phyloP scores from a whole-genome alignment of 2,797 vertebrate species.

The Phoeniculus purpureus region DNA sequence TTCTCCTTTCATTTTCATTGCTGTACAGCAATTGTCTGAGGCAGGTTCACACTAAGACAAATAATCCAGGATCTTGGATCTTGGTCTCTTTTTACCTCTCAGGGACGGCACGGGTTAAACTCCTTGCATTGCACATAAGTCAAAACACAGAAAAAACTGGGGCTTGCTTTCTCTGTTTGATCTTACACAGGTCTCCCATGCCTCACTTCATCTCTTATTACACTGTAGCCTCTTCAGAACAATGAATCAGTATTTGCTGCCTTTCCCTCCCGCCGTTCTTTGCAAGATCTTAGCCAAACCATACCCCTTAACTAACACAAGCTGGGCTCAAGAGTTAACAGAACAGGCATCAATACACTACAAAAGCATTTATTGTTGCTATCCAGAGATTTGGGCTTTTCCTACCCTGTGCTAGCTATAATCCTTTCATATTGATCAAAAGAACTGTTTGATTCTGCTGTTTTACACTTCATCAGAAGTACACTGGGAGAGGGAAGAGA shows the following conservation, averaged over 20 bases:
- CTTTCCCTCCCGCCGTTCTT: background rate
- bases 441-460: background rate
- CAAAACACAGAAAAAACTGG: background rate
- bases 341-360: background rate
- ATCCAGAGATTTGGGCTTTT: background rate
- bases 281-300: background rate
- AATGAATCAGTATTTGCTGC: background rate
- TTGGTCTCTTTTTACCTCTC: background rate
- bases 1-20: background rate
- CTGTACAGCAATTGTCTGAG: background rate
- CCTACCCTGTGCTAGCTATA: background rate
- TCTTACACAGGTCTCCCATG: background rate
- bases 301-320: background rate
- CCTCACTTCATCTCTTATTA: background rate
- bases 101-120: background rate
- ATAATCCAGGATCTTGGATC: background rate
- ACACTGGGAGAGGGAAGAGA: background rate
- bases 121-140: background rate
- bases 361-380: background rate
- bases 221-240: background rate
- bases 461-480: background rate
- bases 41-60: background rate
- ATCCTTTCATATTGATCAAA: conserved; percentile 29
- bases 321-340: background rate
- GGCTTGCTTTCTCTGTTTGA: background rate